These are phyloP conservation scores for Nyctereutes procyonoides DNA, from an alignment of 2,113 vertebrate species.

Conservation along the genomic window DNA sequence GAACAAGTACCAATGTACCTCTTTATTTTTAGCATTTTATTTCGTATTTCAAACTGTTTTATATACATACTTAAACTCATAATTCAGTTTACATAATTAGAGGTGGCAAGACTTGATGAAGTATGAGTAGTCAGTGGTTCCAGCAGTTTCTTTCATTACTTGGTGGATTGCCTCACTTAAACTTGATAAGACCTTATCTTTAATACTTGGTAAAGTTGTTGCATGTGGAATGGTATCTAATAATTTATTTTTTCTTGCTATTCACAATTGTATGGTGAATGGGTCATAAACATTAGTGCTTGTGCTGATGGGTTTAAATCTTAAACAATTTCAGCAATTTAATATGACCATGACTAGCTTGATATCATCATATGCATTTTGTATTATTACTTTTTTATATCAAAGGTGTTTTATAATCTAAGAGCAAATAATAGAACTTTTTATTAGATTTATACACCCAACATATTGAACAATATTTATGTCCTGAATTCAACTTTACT, in stretches of 20 bases:
- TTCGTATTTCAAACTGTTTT: constrained; percentile 2
- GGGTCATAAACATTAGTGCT: background rate
- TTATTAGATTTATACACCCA: constrained; percentile 37
- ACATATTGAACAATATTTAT: constrained; percentile 61
- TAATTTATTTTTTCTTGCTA: background rate
- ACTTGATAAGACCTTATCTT: constrained; percentile 5
- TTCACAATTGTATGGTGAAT: background rate
- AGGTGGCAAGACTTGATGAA: background rate
- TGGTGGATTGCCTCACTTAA: background rate
- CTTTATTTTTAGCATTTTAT: background rate
- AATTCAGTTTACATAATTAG: constrained; percentile 26
- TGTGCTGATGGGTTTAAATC: background rate
- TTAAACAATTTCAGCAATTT: constrained; percentile 41
- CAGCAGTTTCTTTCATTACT: constrained; percentile 1
- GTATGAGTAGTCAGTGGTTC: background rate
- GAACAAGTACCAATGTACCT: background rate
- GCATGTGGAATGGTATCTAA: background rate
- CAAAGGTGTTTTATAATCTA: constrained; percentile 61
- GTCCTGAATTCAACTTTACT: constrained; percentile 41
- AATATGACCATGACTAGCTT: background rate
- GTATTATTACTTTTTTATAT: constrained; percentile 42
- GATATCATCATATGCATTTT: constrained; percentile 48
- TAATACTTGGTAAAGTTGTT: background rate
- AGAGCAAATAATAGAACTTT: constrained; percentile 50
- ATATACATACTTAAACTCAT: background rate